Percentiles rank a stretch among this genome's conserved stretches.
Evolutionary conservation across 2,113 vertebrate genomes (phyloP).

Genomic region (Catharus bicknelli): DNA sequence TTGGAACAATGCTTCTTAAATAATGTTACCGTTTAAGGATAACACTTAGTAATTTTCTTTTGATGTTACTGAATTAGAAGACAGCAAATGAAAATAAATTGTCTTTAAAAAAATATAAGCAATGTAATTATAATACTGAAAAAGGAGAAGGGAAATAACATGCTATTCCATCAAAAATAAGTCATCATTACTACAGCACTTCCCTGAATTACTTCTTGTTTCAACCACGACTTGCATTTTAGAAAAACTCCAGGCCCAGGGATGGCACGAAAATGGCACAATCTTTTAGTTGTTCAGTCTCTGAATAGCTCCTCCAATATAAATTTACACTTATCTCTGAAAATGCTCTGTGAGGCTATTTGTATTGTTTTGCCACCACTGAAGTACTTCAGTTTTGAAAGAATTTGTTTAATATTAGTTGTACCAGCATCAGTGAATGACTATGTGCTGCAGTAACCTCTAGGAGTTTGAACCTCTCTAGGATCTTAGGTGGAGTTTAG

Average conservation of each 20-base stretch:
- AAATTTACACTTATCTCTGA: neutral
- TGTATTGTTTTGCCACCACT: neutral
- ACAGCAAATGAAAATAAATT: neutral
- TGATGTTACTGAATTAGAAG: neutral
- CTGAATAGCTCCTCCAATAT: neutral
- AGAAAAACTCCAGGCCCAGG: neutral
- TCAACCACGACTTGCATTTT: neutral
- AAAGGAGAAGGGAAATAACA: neutral
- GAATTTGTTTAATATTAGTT: neutral
- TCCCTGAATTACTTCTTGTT: neutral
- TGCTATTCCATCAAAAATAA: neutral
- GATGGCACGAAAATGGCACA: neutral
- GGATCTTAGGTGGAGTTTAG: neutral
- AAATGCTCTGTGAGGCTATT: neutral
- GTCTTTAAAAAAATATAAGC: neutral
- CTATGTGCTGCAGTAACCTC: neutral
- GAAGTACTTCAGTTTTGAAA: neutral
- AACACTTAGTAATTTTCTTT: neutral
- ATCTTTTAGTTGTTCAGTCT: neutral
- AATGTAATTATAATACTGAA: neutral
- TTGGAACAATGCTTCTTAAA: neutral
- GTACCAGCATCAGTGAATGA: neutral
- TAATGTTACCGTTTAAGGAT: neutral
- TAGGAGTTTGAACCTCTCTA: neutral
- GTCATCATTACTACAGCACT: neutral